A percentile compares a stretch with the other conserved stretches of the same genome.
These are phyloP conservation scores for Euthynnus affinis DNA, from an alignment of 2,797 vertebrate species.

Conservation along the genomic window DNA sequence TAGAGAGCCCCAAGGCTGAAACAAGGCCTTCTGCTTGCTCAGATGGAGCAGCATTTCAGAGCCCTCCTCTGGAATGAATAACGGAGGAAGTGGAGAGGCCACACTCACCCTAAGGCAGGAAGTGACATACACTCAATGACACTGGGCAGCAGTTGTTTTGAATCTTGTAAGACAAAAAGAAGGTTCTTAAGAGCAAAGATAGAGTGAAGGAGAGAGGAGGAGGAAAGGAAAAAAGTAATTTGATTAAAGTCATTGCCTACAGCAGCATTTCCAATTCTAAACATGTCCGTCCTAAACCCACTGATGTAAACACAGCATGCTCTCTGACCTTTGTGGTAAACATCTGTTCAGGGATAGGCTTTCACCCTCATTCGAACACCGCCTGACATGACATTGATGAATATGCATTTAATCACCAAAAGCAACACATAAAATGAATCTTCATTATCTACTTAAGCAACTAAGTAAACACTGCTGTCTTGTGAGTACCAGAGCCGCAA, in stretches of 20 bases:
- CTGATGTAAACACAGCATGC: conserved; percentile 85
- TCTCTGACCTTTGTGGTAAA: conserved; percentile 86
- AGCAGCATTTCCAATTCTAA: conserved; percentile 87
- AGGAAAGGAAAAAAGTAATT: conserved; percentile 80
- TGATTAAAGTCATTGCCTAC: conserved; percentile 85
- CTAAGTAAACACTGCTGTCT: conserved; percentile 66
- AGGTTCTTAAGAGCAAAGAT: conserved; percentile 68
- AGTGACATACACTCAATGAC: conserved; percentile 84
- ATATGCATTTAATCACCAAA: conserved; percentile 85
- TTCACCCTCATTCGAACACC: conserved; percentile 77
- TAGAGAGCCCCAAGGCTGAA: conserved; percentile 70
- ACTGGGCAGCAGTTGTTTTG: conserved; percentile 86
- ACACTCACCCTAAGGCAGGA: conserved; percentile 84
- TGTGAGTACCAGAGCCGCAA: conserved; percentile 36
- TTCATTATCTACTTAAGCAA: conserved; percentile 79
- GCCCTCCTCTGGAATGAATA: conserved; percentile 84
- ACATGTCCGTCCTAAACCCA: conserved; percentile 83
- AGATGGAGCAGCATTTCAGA: conserved; percentile 71
- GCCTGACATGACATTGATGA: conserved; percentile 80
- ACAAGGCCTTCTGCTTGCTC: conserved; percentile 62
- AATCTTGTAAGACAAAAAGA: conserved; percentile 82
- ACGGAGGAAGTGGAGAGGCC: conserved; percentile 83
- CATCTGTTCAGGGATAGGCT: conserved; percentile 85
- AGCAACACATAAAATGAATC: conserved; percentile 82
- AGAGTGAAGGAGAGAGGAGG: conserved; percentile 58